Base-by-base conservation (phyloP, 2,888 invertebrate genomes). In the Lepeophtheirus nordmannii region DNA sequence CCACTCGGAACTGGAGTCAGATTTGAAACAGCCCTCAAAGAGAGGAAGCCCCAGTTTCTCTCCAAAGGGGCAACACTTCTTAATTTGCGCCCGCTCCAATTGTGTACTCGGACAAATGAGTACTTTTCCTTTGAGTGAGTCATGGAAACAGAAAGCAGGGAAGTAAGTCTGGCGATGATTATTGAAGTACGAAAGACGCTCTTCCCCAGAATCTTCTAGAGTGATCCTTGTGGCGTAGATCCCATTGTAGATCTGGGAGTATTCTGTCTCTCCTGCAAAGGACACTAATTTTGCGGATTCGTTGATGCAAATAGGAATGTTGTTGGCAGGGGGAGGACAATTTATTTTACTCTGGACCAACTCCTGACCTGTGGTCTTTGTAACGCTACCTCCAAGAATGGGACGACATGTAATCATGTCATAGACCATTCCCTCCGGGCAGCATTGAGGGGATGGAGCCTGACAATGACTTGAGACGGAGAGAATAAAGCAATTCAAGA, bases 21-120 rank as follows among this genome's bases (percentile, higher is more conserved):
- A 46, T 46, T 46, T 46, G 8, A 46, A n/a, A 46, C 53, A 46
- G 8, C 53, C 53, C 20, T 60, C 30, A 11, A 60, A 23, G 37
- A 60, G 38, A 7, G 60, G 60, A 1, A 60, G 38, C n/a, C 38
- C 38, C 12, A 60, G 37, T n/a, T 60, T 38, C 23, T 60, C 60
- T 10, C 60, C 60, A 60, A 60, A 60, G 8, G 60, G 60, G 22
- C 60, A 60, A 7, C 60, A 60, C 60, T 60, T 60, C 17, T 37
- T 23, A 30, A 60, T 60, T 38, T 60, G 30, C 8, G 60, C 60
- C 1, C 60, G 30, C 37, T 60, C 60, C 12, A 60, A 22, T 10
- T 38, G 60, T 23, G 60, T 60, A 10, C 38, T 60, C n/a, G 22
- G 60, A 37, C 60, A 60, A 17, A 60, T 22, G 37, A 60, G 38